phyloP scores from a whole-genome alignment of 2,797 vertebrate species.

The Clarias laeviceps region DNA sequence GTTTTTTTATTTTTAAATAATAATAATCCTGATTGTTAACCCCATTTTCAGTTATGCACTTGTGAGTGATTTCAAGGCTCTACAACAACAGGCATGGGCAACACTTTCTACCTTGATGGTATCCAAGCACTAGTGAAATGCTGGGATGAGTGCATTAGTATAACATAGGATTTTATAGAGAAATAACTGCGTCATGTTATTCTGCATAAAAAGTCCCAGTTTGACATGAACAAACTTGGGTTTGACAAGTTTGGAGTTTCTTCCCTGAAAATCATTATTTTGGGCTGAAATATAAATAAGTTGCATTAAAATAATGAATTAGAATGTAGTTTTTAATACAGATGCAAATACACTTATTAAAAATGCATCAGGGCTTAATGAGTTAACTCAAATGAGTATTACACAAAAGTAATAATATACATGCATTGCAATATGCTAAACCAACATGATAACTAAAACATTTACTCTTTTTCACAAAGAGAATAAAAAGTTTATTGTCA shows the following conservation, averaged over 20 bases:
- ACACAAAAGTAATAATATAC: background rate
- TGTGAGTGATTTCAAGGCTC: background rate
- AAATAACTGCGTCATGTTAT: no score
- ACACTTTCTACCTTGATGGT: no score
- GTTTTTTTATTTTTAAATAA: no score
- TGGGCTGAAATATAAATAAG: background rate
- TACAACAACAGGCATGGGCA: background rate
- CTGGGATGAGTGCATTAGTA: no score
- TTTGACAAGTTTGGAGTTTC: no score
- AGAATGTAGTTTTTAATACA: background rate
- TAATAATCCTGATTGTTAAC: no score
- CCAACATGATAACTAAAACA: background rate
- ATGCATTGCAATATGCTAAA: background rate
- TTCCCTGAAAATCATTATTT: background rate
- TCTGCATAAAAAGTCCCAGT: no score
- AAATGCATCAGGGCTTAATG: background rate
- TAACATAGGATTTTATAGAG: no score
- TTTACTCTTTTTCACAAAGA: background rate
- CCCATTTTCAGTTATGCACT: background rate
- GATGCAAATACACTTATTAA: background rate
- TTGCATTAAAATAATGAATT: background rate
- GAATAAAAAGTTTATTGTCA: background rate
- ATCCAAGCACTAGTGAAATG: no score
- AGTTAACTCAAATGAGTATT: no score
- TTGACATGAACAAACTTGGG: no score